Evolutionary conservation across 2,888 invertebrate species (phyloP), one percentile per base, ranked within the genome.

Genomic region (Hypomecis atomaria): DNA sequence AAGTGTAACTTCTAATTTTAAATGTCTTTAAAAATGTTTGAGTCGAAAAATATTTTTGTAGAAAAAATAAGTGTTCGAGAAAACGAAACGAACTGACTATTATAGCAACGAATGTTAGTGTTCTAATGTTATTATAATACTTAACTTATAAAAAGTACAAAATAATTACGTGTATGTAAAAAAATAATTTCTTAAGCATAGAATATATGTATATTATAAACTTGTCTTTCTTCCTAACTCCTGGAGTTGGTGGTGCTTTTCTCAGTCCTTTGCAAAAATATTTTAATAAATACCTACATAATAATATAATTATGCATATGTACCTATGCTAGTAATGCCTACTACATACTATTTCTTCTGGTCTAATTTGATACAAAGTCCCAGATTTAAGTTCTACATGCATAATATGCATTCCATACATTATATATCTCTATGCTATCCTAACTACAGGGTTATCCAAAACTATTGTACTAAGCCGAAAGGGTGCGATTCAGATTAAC

Each of bases 141-240:
- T 53, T 55, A 61, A 55, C 55, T 61, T 55, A 61, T 49, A 48
- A 55, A 47, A 55, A 61, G 61, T 61, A 61, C 61, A 61, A 61
- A 61, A 59, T 59, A 54, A 54, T 36, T 54, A 55, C 38, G 54
- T 43, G 43, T 33, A 7, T 34, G 7, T 54, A 43, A 54, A 8
- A 34, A 13, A 43, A 11, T 38, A 52, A 10, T 5, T 6, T 33
- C 7, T 52, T n/a, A 8, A 9, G 8, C 10, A 6, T 40, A 52
- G 11, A 6, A 50, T 4, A 8, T 8, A 34, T 50, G n/a, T 9
- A 5, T 6, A 50, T 23, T 6, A 10, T 53, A 33, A 34, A 4
- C n/a, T 36, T 23, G 6, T 11, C 9, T 54, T 8, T 0, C n/a
- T 44, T 54, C 8, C 34, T 43, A 36, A 44, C 43, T 54, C 8